Evolutionary conservation across 2,888 invertebrate genomes (phyloP).

Genomic region (Podabrus alpinus): DNA sequence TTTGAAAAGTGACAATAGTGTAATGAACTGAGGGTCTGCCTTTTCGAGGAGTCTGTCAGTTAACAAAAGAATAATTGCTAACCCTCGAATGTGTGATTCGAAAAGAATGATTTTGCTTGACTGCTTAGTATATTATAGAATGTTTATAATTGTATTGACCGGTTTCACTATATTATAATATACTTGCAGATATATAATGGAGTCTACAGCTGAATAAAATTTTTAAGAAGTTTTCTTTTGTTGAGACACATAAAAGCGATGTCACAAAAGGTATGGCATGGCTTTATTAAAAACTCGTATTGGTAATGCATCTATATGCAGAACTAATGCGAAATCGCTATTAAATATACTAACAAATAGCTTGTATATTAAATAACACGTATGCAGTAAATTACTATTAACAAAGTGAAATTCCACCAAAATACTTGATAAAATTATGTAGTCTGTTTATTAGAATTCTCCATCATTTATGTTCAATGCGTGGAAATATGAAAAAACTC

Average conservation of each 20-base stretch:
- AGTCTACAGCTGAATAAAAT: constrained; percentile 6
- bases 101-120: constrained; percentile 48
- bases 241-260: neutral
- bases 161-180: constrained; percentile 17
- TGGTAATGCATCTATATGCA: neutral
- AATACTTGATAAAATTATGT: neutral
- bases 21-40: constrained; percentile 44
- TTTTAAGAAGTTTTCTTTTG: constrained; percentile 11
- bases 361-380: neutral
- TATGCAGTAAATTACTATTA: neutral
- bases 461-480: no score
- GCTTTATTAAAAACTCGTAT: neutral
- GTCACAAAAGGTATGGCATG: neutral
- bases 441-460: no score
- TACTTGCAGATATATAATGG: constrained; percentile 5
- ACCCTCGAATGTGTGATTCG: constrained; percentile 42
- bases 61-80: constrained; percentile 47
- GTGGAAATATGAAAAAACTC: no score
- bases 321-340: neutral
- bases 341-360: neutral
- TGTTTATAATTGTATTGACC: constrained; percentile 43
- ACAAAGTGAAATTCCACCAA: neutral
- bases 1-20: constrained; percentile 39
- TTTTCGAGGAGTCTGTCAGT: constrained; percentile 43
- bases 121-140: constrained; percentile 39